Base-by-base conservation (phyloP, 2,888 invertebrate genomes). In the Heliconius aoede region DNA sequence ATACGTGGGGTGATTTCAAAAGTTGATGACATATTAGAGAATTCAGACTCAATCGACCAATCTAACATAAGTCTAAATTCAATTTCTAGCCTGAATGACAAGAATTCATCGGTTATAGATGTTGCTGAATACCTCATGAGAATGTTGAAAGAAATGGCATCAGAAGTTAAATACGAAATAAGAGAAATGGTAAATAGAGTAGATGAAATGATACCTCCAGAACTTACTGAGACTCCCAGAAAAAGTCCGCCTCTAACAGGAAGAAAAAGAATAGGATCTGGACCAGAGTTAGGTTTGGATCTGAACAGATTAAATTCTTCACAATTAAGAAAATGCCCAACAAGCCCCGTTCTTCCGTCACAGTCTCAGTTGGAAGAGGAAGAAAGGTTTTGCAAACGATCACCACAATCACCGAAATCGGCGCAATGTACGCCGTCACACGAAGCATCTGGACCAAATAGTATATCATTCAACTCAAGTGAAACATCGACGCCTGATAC, bases 61-160 rank as follows among this genome's bases (percentile, higher is more conserved):
- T 88, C 92, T 40, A 94, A 94, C 86, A 80, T 90, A 71, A 94
- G 94, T 80, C 87, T 94, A 75, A 92, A 88, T 79, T 95, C 95
- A 82, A 91, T 93, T 77, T 95, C 95, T 89, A 96, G 95, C 91
- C 95, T 96, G 84, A 95, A 93, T 64, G 94, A 95, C 80, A 96
- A 95, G 81, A 96, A 96, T 88, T 97, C 97, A 76, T 96, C 96
- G 58, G 96, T 97, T 1, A 96, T 96, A 85, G 96, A 97, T 85
- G 96, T 97, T 65, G 97, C 97, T 0, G 96, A 97, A 85, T 97
- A 97, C 87, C 89, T 97, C 69, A 96, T 97, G 95, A 97, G 97
- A 80, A 96, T 97, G 86, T 97, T 97, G 0, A 96, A 95, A 85
- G 96, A 97, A 86, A 97, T 97, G 96, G 96, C 97, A 13, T 96